Conservation (phyloP, 1,140 invertebrate species). For the Drosophila oshimai region DNA sequence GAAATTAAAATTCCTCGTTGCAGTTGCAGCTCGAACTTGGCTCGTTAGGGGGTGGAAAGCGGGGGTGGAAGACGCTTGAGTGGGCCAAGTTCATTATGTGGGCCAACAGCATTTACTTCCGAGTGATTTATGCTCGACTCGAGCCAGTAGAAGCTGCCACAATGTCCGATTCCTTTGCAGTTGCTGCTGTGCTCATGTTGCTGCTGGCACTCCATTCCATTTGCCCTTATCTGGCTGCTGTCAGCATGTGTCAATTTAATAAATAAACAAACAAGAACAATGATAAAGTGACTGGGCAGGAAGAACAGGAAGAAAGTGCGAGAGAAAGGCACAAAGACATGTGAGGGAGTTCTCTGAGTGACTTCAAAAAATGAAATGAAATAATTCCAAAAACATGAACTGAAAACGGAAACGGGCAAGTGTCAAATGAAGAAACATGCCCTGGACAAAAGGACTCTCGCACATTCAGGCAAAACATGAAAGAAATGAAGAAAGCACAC, state of each 20-base stretch:
- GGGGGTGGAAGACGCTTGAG: not conserved
- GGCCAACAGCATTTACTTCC: conserved; percentile 40
- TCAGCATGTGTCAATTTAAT: conserved; percentile 77
- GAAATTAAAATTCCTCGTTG: conserved; percentile 69
- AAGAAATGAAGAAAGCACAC: not conserved
- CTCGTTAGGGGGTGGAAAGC: conserved; percentile 8
- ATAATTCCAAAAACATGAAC: conserved; percentile 80
- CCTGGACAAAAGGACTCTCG: conserved; percentile 41
- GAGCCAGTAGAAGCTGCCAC: conserved; percentile 31
- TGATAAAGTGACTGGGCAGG: conserved; percentile 51
- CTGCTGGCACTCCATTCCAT: conserved; percentile 43
- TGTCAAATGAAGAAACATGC: conserved; percentile 70
- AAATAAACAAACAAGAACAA: conserved; percentile 72
- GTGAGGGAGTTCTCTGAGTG: conserved; percentile 26
- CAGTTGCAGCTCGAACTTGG: conserved; percentile 31
- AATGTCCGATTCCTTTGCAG: conserved; percentile 37
- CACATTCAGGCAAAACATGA: not conserved
- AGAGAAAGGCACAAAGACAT: not conserved
- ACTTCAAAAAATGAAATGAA: conserved; percentile 76
- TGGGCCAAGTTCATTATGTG: conserved; percentile 55
- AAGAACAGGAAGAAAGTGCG: conserved; percentile 1
- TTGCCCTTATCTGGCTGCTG: conserved; percentile 56
- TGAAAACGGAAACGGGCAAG: conserved; percentile 78
- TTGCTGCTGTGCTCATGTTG: conserved; percentile 4
- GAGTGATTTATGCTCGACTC: conserved; percentile 65